These are phyloP conservation scores for Mizuhopecten yessoensis DNA, from an alignment of 1,140 invertebrate species.

Conservation along the genomic window DNA sequence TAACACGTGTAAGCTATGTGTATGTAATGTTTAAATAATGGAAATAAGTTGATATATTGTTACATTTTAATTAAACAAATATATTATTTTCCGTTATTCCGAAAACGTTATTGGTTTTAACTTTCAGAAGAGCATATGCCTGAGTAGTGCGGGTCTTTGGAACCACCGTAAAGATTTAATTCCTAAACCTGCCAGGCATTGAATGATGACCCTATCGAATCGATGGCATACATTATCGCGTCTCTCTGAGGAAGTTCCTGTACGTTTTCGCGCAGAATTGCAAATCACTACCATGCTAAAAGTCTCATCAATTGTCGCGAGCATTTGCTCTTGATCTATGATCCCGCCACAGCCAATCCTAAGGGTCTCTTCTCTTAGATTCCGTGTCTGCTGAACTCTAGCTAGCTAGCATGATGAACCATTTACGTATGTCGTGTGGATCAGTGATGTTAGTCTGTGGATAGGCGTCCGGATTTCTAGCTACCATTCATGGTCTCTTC, in stretches of 20 bases:
- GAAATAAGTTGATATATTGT: too few species aligned
- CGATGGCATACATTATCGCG: neutral
- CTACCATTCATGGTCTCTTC: neutral
- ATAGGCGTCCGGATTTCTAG: neutral
- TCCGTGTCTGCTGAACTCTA: neutral
- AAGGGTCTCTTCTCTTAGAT: neutral
- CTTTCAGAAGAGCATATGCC: too few species aligned
- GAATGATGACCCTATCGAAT: neutral
- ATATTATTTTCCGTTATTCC: too few species aligned
- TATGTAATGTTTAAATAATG: too few species aligned
- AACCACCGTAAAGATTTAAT: too few species aligned
- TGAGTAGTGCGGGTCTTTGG: too few species aligned
- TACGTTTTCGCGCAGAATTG: slow-evolving; percentile 21
- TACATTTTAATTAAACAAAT: too few species aligned
- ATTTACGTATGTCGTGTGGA: neutral
- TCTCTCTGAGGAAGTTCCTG: neutral
- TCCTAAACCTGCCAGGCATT: neutral
- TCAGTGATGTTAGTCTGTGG: neutral
- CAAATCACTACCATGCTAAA: neutral
- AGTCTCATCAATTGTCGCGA: neutral
- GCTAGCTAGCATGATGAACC: neutral
- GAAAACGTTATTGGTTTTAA: too few species aligned
- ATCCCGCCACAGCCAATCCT: neutral
- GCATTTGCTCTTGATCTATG: neutral
- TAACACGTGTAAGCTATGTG: too few species aligned